These are phyloP conservation scores for Synanthedon myopaeformis DNA, from an alignment of 2,888 invertebrate species.

Conservation along the genomic window DNA sequence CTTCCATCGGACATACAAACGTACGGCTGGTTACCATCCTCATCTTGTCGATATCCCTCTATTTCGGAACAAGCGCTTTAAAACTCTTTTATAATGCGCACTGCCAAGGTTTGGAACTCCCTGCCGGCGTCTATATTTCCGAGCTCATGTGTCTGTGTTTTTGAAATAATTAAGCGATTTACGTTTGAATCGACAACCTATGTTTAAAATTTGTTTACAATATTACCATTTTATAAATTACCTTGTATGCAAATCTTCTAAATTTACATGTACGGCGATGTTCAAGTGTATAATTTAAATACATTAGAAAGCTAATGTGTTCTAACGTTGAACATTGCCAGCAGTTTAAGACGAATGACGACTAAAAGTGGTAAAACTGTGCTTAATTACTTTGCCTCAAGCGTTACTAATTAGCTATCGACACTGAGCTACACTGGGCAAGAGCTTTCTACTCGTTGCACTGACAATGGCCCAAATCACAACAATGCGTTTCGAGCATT, in stretches of 20 bases:
- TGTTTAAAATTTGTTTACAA: too few species aligned
- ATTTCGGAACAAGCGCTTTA: too few species aligned
- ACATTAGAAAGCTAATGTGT: neutral
- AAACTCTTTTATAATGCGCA: too few species aligned
- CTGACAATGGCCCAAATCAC: neutral
- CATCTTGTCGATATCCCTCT: too few species aligned
- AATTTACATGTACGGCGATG: neutral
- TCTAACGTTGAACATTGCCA: neutral
- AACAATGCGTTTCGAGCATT: neutral
- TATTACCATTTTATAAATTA: too few species aligned
- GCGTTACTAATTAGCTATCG: neutral
- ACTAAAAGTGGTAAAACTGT: neutral
- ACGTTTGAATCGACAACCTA: too few species aligned
- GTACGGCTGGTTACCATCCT: too few species aligned
- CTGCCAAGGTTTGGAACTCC: too few species aligned
- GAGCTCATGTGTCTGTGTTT: too few species aligned
- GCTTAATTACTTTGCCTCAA: neutral
- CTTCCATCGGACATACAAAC: too few species aligned
- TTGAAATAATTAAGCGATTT: too few species aligned
- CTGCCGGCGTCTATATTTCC: too few species aligned
- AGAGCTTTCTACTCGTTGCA: neutral
- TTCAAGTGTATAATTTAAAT: neutral
- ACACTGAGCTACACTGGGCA: neutral
- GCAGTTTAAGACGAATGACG: neutral
- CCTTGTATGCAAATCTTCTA: neutral